Percentiles rank a stretch among this genome's conserved stretches.
These are phyloP conservation scores for Papilio polytes DNA, from an alignment of 1,140 invertebrate genomes.

Conservation along the genomic window DNA sequence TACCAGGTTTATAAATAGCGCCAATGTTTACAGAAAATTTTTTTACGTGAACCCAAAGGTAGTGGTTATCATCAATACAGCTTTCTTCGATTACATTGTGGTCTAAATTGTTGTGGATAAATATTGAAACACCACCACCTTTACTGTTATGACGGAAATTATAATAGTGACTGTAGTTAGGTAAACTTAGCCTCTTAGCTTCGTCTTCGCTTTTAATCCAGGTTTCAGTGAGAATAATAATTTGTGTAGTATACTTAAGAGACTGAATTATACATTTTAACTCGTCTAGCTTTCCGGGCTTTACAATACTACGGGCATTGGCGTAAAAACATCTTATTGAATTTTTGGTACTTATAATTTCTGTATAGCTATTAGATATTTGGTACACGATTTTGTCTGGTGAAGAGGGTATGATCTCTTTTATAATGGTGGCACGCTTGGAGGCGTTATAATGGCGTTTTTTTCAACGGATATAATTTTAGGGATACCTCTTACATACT, in stretches of 20 bases:
- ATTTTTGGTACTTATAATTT: constrained; percentile 30
- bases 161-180: constrained; percentile 45
- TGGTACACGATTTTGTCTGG: background rate
- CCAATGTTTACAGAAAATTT: constrained; percentile 45
- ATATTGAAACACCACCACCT: constrained; percentile 51
- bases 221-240: constrained; percentile 44
- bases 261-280: constrained; percentile 28
- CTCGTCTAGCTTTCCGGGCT: constrained; percentile 44
- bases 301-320: constrained; percentile 44
- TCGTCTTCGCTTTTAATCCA: constrained; percentile 44
- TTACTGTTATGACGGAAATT: constrained; percentile 43
- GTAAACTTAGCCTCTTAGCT: constrained; percentile 32
- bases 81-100: constrained; percentile 38
- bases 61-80: constrained; percentile 44
- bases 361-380: constrained; percentile 28
- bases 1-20: constrained; percentile 43
- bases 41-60: constrained; percentile 47
- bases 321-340: constrained; percentile 45
- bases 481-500: constrained; percentile 48
- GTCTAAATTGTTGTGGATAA: constrained; percentile 44
- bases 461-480: constrained; percentile 48
- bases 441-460: background rate
- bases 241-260: constrained; percentile 28
- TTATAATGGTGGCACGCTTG: background rate
- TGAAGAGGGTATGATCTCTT: background rate